phyloP scores from a whole-genome alignment of 2,113 vertebrate species.

The Dascyllus trimaculatus region DNA sequence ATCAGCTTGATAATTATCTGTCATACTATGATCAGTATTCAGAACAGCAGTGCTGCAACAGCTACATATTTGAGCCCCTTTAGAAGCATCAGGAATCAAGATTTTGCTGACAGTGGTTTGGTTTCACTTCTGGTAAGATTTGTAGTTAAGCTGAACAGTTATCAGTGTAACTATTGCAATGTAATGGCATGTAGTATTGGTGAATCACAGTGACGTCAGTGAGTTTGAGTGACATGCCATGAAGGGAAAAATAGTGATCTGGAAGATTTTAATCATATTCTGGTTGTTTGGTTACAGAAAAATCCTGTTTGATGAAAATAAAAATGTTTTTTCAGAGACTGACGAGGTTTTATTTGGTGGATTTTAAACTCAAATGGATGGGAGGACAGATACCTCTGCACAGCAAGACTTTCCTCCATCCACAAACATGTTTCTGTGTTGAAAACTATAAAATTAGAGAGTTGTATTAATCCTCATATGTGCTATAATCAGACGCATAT shows the following conservation, averaged over 20 bases:
- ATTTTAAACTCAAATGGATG: too few relatives aligned
- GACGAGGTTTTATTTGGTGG: background rate
- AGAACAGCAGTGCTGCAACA: too few relatives aligned
- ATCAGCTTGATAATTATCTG: too few relatives aligned
- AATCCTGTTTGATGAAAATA: slow-evolving; percentile 62
- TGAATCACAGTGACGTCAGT: slow-evolving; percentile 58
- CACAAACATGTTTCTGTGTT: too few relatives aligned
- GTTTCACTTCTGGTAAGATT: background rate
- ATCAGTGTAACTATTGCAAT: slow-evolving; percentile 32
- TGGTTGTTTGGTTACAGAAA: slow-evolving; percentile 45
- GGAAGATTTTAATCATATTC: slow-evolving; percentile 32
- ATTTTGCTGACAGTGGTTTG: background rate
- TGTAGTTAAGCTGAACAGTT: background rate
- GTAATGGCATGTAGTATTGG: slow-evolving; percentile 36
- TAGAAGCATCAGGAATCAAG: too few relatives aligned
- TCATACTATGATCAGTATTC: too few relatives aligned
- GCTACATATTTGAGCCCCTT: too few relatives aligned
- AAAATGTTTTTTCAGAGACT: slow-evolving; percentile 29
- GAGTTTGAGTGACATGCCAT: slow-evolving; percentile 40
- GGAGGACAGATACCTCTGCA: too few relatives aligned
- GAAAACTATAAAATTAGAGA: too few relatives aligned
- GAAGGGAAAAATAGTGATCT: background rate
- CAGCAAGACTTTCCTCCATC: too few relatives aligned
- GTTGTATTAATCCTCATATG: too few relatives aligned
- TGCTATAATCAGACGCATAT: too few relatives aligned